Conservation (phyloP, 2,113 vertebrate species). For the Desmodus rotundus region DNA sequence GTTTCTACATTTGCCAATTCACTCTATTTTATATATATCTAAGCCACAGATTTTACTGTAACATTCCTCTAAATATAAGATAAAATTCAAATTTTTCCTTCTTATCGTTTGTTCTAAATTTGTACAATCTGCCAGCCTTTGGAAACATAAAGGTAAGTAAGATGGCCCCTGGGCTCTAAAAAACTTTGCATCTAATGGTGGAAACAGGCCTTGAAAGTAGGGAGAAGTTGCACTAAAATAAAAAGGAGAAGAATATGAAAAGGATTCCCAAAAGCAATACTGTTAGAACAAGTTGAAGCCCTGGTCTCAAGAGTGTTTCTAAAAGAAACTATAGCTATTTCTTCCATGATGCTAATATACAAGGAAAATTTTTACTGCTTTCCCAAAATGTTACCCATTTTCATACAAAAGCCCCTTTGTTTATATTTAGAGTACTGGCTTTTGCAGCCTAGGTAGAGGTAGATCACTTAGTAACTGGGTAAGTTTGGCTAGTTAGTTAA, state of each 20-base stretch:
- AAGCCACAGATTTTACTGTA: neutral
- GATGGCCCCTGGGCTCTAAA: neutral
- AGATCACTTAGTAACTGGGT: neutral
- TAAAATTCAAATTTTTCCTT: conserved; percentile 18
- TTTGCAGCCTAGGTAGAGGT: neutral
- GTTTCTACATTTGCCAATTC: neutral
- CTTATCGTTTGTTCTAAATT: neutral
- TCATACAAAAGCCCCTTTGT: neutral
- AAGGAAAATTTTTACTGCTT: neutral
- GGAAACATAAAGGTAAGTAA: neutral
- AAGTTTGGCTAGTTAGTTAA: neutral
- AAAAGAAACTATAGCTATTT: neutral
- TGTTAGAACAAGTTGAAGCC: neutral
- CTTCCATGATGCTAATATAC: neutral
- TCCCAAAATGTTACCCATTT: neutral
- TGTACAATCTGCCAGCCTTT: neutral
- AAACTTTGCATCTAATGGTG: neutral
- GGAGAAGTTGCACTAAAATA: neutral
- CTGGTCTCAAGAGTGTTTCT: neutral
- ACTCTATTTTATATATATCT: neutral
- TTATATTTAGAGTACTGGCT: neutral
- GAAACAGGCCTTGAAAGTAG: neutral
- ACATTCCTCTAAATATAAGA: conserved; percentile 2
- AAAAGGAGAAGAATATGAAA: neutral
- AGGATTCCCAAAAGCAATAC: neutral